Conservation (phyloP, 2,888 invertebrate species). For the Fabriciana adippe region DNA sequence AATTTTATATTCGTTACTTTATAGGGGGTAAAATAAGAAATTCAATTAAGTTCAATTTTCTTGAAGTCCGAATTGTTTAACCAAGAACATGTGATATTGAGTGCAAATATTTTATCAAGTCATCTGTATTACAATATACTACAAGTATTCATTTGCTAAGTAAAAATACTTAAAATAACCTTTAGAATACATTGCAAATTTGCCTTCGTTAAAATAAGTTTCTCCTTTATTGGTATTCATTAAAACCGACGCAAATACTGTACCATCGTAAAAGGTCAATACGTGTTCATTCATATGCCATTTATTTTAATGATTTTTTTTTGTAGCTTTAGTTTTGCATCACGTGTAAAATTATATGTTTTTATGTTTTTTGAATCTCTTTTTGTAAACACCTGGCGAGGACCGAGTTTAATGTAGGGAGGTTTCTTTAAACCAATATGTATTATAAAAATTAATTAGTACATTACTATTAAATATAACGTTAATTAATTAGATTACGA, state of each 20-base stretch:
- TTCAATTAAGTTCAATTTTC: too few relatives aligned
- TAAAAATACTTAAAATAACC: conserved; percentile 16
- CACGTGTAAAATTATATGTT: conserved; percentile 10
- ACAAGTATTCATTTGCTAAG: background rate
- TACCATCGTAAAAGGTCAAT: conserved; percentile 36
- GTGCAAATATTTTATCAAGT: background rate
- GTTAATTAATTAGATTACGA: too few relatives aligned
- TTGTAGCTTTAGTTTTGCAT: conserved; percentile 12
- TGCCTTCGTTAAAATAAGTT: conserved; percentile 35
- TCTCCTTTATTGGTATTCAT: conserved; percentile 41
- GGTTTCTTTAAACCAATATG: conserved; percentile 2
- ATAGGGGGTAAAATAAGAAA: too few relatives aligned
- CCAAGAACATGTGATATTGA: too few relatives aligned
- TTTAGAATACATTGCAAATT: conserved; percentile 29
- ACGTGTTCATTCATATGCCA: conserved; percentile 35
- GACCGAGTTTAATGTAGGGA: background rate
- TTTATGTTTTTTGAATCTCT: conserved; percentile 5
- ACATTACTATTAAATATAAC: too few relatives aligned
- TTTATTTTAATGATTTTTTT: conserved; percentile 34
- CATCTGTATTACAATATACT: background rate
- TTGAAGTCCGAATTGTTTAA: too few relatives aligned
- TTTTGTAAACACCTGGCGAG: conserved; percentile 3
- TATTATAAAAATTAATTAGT: too few relatives aligned
- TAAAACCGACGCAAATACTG: conserved; percentile 37
- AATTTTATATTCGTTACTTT: too few relatives aligned